Evolutionary conservation across 2,113 vertebrate species (phyloP), one percentile per base, ranked within the genome.

Genomic region (Boulengeromyrus knoepffleri): DNA sequence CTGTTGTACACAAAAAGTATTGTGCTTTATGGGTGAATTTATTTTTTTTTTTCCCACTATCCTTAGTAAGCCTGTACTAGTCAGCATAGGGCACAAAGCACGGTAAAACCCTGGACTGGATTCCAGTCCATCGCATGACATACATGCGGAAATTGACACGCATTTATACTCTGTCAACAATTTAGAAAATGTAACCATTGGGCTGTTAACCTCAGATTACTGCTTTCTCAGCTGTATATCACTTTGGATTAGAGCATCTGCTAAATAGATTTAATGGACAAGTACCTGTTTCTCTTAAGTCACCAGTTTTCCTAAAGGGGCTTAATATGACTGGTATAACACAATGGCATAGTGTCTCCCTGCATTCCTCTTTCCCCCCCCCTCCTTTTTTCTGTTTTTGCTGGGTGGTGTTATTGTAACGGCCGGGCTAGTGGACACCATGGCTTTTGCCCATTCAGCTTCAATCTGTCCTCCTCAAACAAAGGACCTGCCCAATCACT

Each of bases 341-440:
- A 86, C 5, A 49, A 27, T 27, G n/a, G 21, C 7, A 12, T 12
- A 47, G n/a, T 86, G 24, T 49, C n/a, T n/a, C 7, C 3, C 45
- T 56, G 88, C 92, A 5, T 56, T 46, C n/a, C 49, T n/a, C 45
- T 24, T 2, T 0, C 1, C 0, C 1, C 17, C 15, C 17, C 15
- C 52, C 50, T 56, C 5, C 52, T 53, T 21, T 19, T n/a, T 89
- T 89, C 66, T 52, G 56, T 74, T 87, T 91, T 91, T 90, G 92
- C 92, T 87, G n/a, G 85, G 21, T 91, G 90, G 7, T 50, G n/a
- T 50, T 36, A 86, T 86, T 24, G 21, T 47, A 52, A 86, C 36
- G 4, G 85, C n/a, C 31, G 13, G 24, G 84, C 84, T 86, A 87
- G 50, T 27, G 86, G 86, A 53, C 86, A 19, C 52, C 31, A 13